Percentiles rank a stretch among this genome's conserved stretches.
These are phyloP conservation scores for Intellagama lesueurii DNA, from an alignment of 2,797 vertebrate species.

Conservation along the genomic window DNA sequence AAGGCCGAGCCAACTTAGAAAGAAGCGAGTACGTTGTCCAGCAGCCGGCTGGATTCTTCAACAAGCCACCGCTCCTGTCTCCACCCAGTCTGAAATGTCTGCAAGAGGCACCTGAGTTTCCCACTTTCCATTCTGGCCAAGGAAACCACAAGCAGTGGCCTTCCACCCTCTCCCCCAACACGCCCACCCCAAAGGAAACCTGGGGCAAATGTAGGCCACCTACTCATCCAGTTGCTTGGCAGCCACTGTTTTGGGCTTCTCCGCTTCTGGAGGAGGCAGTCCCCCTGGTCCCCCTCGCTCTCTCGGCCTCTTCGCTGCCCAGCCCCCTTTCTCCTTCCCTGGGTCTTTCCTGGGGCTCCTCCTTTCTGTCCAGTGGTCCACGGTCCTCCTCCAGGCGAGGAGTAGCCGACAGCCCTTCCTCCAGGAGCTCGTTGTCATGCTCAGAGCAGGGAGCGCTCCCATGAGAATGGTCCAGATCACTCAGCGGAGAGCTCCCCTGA, in stretches of 20 bases:
- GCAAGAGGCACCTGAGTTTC: neutral
- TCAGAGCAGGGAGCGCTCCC: constrained; percentile 81
- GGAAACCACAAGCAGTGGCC: too few relatives aligned
- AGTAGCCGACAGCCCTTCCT: constrained; percentile 81
- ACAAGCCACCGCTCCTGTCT: too few relatives aligned
- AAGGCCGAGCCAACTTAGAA: too few relatives aligned
- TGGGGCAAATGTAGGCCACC: neutral
- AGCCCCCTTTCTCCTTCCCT: constrained; percentile 43
- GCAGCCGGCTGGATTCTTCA: neutral
- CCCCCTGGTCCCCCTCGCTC: constrained; percentile 24
- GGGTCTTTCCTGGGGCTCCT: constrained; percentile 32
- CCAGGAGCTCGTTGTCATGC: constrained; percentile 85
- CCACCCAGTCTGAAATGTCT: too few relatives aligned
- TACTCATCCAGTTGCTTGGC: constrained; percentile 70
- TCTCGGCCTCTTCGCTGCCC: neutral
- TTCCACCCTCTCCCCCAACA: too few relatives aligned
- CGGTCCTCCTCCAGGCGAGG: constrained; percentile 83
- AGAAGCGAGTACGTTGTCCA: too few relatives aligned
- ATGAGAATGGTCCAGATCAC: constrained; percentile 89
- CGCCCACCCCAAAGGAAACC: neutral
- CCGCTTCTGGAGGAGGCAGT: constrained; percentile 57
- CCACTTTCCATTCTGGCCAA: neutral
- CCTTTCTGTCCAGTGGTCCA: constrained; percentile 58
- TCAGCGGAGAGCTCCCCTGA: constrained; percentile 93
- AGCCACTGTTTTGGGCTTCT: constrained; percentile 60